Base-by-base conservation (phyloP, 2,888 invertebrate genomes). In the Acleris holmiana region DNA sequence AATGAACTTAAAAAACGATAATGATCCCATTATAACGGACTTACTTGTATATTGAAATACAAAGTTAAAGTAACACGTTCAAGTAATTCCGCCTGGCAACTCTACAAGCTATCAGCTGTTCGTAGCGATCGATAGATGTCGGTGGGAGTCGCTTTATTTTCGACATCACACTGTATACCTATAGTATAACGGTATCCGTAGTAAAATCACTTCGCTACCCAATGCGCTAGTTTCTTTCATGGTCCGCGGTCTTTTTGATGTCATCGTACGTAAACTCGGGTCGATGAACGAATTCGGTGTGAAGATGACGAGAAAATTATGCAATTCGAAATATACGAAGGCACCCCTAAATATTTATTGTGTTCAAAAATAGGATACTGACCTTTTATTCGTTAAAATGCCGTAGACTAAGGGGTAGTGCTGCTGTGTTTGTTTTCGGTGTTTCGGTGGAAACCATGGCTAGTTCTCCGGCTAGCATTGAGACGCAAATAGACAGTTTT, bases 401-500 rank as follows among this genome's bases (percentile, higher is more conserved):
- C 76, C 73, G 71, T 80, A 77, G 78, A 75, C 74, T 70, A 74
- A 76, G 74, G 77, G 77, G 75, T 79, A 76, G 78, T 76, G 83
- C 59, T 80, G 80, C 82, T 81, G 85, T 89, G 89, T 91, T 90
- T 91, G 91, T 89, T 89, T 89, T 86, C 79, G 86, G 84, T 88
- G 91, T 90, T 86, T 88, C 87, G 88, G 86, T 89, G 86, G 87
- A 83, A 84, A 89, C 89, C 82, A 94, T 94, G 94, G 94, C 94
- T 74, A 93, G 89, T 83, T 94, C 95, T 76, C 94, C 95, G 71
- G 94, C 94, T 72, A 96, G 94, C 75, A 95, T 96, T 85, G 96
- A 96, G 93, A 96, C 95, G 78, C 96, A 96, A 93, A 96, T 96
- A 92, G 96, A 96, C 94, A 95, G 95, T 91, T 96, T 96, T 92